These are phyloP conservation scores for Dolichomitus sp. DNA, from an alignment of 2,888 invertebrate species.

Conservation along the genomic window DNA sequence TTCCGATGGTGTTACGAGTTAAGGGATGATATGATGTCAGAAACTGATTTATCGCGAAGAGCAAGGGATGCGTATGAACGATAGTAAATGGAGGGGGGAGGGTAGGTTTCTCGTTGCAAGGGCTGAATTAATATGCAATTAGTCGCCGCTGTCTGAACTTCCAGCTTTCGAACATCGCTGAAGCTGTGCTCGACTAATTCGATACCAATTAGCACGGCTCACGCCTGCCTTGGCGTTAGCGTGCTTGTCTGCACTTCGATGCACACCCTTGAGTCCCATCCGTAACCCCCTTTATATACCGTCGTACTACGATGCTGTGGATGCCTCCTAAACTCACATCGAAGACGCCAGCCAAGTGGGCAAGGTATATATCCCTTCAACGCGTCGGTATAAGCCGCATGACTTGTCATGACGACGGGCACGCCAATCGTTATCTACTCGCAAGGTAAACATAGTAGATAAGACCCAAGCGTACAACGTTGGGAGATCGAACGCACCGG, in stretches of 20 bases:
- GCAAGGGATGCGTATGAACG: background rate
- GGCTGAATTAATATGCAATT: slow-evolving; percentile 64
- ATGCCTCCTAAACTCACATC: slow-evolving; percentile 26
- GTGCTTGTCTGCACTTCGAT: slow-evolving; percentile 36
- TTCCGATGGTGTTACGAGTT: background rate
- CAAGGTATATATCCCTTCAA: slow-evolving; percentile 42
- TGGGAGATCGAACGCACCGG: slow-evolving; percentile 19
- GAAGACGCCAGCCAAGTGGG: slow-evolving; percentile 22
- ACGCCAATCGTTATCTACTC: slow-evolving; percentile 50
- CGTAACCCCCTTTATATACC: slow-evolving; percentile 28
- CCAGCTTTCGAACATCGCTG: slow-evolving; percentile 49
- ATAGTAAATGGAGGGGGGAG: background rate
- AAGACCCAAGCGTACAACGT: slow-evolving; percentile 14
- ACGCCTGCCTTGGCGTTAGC: slow-evolving; percentile 56
- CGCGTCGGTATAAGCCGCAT: slow-evolving; percentile 18
- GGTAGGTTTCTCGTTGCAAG: slow-evolving; percentile 28
- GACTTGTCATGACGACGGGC: slow-evolving; percentile 59
- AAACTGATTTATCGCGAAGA: slow-evolving; percentile 2
- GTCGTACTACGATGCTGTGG: slow-evolving; percentile 14
- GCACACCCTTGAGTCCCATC: slow-evolving; percentile 47
- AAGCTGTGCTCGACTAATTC: slow-evolving; percentile 73
- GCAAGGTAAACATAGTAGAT: slow-evolving; percentile 1
- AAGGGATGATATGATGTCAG: background rate
- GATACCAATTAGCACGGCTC: slow-evolving; percentile 77
- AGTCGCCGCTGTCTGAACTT: slow-evolving; percentile 51